Base-by-base conservation (phyloP, 2,113 vertebrate genomes). In the Verasper variegatus region DNA sequence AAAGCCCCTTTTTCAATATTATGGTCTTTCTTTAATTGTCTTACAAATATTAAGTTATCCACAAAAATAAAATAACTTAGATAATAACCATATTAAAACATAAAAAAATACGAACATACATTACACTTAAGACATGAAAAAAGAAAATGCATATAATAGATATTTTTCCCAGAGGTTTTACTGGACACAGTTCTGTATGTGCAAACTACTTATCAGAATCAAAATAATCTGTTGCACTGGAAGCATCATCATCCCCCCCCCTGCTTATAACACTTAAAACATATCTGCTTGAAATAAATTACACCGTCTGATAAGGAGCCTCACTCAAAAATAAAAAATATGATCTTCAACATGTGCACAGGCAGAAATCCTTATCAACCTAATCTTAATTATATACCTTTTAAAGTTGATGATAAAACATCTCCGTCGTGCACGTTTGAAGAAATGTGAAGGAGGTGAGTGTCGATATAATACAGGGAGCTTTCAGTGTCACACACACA, bases 31-130 rank as follows among this genome's bases (percentile, higher is more conserved):
- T 92, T 11, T 91, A 91, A 91, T 86, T 93, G 91, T 93, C 88
- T 93, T 93, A 94, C 91, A 95, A 94, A 94, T 94, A 95, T 95
- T 95, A 95, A 94, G 88, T 94, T 94, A 94, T 94, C 90, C 93
- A 94, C 93, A 95, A 94, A 94, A 95, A 93, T 93, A 94, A 94
- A 95, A 95, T 95, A 95, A 95, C 92, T 95, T 95, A 95, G 92
- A 90, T 89, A 91, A 91, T 90, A 93, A 88, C 73, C 86, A 90
- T 90, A 94, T 90, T 90, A 85, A 93, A 94, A 92, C 88, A 93
- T 89, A 91, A 83, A 94, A 83, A 94, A 92, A 93, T 92, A 93
- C 91, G 92, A 84, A 92, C 86, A 86, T 83, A 92, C 92, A 88
- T 85, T 88, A 90, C 84, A 92, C 88, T 92, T 89, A 90, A 82